Percentiles rank a stretch among this genome's conserved stretches.
Conservation (phyloP, 2,888 invertebrate species). For the Cataglyphis cursor region DNA sequence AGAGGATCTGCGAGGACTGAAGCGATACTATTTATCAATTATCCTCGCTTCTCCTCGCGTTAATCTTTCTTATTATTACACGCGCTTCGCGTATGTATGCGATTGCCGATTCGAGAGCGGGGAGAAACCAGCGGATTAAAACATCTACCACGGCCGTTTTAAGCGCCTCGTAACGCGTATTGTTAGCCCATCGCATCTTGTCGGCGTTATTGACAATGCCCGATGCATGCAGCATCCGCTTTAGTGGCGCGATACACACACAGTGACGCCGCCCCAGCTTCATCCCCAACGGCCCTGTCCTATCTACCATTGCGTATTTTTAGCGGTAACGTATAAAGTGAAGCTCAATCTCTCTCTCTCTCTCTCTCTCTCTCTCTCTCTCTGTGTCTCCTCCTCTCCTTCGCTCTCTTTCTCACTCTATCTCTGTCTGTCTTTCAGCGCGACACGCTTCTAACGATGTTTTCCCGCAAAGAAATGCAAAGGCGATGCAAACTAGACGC, state of each 20-base stretch:
- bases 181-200: conserved; percentile 47
- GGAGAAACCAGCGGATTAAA: conserved; percentile 7
- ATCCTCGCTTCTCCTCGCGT: no score
- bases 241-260: conserved; percentile 14
- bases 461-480: conserved; percentile 40
- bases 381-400: background rate
- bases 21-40: background rate
- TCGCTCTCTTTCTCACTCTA: background rate
- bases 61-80: conserved; percentile 1
- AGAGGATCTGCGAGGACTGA: background rate
- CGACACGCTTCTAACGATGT: conserved; percentile 43
- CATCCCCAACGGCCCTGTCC: conserved; percentile 47
- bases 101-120: background rate
- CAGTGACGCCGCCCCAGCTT: conserved; percentile 5
- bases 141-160: conserved; percentile 6
- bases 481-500: conserved; percentile 52
- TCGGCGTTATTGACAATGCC: conserved; percentile 51
- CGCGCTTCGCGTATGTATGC: background rate
- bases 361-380: background rate
- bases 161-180: conserved; percentile 39
- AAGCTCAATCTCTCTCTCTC: conserved; percentile 29
- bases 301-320: conserved; percentile 44
- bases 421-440: conserved; percentile 14
- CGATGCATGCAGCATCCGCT: conserved; percentile 41
- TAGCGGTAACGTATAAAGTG: conserved; percentile 44